Conservation (phyloP, 2,888 invertebrate species). For the Mimumesa dahlbomi region DNA sequence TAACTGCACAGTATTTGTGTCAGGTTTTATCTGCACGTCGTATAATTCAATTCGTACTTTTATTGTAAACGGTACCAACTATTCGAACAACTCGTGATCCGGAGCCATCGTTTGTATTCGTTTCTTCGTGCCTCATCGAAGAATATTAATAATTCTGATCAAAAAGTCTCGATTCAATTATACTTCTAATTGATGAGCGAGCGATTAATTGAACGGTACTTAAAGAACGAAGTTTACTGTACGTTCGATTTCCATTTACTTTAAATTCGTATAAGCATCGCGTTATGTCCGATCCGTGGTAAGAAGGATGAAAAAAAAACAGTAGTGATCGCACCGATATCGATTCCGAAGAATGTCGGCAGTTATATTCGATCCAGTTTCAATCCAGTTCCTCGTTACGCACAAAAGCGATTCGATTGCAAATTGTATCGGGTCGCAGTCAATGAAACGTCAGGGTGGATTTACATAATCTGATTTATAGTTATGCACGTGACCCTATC, state of each 20-base stretch:
- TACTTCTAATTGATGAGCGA: too few species aligned
- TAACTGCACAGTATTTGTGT: conserved; percentile 42
- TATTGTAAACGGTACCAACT: conserved; percentile 5
- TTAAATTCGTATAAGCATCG: too few species aligned
- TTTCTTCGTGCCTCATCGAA: too few species aligned
- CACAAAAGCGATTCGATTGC: conserved; percentile 35
- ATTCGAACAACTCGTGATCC: background rate
- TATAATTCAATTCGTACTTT: conserved; percentile 18
- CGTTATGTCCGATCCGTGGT: too few species aligned
- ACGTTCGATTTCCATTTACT: too few species aligned
- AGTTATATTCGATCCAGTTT: conserved; percentile 50
- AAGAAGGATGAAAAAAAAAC: too few species aligned
- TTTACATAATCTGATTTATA: conserved; percentile 48
- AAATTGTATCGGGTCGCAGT: conserved; percentile 46
- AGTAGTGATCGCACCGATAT: conserved; percentile 29
- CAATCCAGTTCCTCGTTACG: conserved; percentile 48
- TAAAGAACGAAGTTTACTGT: too few species aligned
- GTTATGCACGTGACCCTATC: background rate
- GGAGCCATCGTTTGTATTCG: too few species aligned
- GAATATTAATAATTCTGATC: too few species aligned
- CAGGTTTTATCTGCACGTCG: conserved; percentile 21
- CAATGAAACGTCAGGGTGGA: conserved; percentile 45
- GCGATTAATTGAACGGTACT: too few species aligned
- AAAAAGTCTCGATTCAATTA: too few species aligned
- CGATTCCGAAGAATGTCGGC: conserved; percentile 40